Percentiles rank a stretch among this genome's conserved stretches.
phyloP scores from a whole-genome alignment of 2,113 vertebrate genomes.

The Cyphomyrus plagiostoma region DNA sequence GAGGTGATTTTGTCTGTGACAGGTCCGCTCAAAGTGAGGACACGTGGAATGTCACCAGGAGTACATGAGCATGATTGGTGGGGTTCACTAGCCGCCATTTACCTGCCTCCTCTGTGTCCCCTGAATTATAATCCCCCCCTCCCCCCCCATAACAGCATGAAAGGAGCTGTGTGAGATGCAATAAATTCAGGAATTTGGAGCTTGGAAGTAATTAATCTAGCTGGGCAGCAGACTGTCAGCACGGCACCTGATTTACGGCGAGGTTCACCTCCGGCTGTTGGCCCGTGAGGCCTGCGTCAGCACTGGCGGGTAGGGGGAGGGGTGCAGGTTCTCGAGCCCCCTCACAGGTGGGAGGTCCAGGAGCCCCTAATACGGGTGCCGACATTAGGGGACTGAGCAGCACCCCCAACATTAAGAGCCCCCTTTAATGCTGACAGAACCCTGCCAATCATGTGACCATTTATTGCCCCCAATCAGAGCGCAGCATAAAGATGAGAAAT shows the following conservation, averaged over 20 bases:
- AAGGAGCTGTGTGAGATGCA: neutral
- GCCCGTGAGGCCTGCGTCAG: neutral
- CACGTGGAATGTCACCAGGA: neutral
- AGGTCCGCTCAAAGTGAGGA: neutral
- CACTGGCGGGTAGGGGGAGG: neutral
- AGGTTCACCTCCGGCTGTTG: neutral
- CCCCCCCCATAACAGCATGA: neutral
- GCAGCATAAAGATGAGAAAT: neutral
- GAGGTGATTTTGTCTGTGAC: neutral
- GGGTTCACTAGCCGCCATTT: neutral
- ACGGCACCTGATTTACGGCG: neutral
- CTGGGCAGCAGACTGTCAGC: neutral
- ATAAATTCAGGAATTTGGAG: conserved; percentile 1
- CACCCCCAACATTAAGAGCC: neutral
- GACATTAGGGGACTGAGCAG: neutral
- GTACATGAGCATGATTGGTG: neutral
- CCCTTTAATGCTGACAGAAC: neutral
- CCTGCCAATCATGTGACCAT: neutral
- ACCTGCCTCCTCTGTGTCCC: neutral
- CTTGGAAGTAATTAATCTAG: neutral
- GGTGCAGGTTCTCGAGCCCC: neutral
- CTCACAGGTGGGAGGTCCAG: neutral
- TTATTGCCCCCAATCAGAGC: neutral
- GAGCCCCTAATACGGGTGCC: neutral
- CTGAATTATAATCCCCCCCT: neutral